Evolutionary conservation across 2,113 vertebrate species (phyloP), one percentile per base, ranked within the genome.

Genomic region (Cyanoliseus patagonus): DNA sequence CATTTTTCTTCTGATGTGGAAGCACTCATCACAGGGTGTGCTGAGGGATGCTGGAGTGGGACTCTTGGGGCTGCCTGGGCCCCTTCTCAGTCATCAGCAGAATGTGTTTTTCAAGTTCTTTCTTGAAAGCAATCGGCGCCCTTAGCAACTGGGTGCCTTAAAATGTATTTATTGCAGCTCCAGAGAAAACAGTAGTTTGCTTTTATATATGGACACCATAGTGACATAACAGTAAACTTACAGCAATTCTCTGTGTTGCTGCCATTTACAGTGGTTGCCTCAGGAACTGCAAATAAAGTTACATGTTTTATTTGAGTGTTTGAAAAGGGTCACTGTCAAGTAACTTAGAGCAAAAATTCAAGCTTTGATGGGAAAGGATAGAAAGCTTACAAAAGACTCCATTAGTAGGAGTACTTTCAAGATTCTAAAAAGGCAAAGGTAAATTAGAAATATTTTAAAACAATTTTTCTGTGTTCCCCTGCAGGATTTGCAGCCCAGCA

Each of bases 161-260:
- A 97, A 93, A 93, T 73, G 17, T 96, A 96, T 96, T 96, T 97
- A 95, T 94, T 93, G 8, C 81, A 55, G 83, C 77, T 96, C 92
- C 86, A 94, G 94, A 93, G 88, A 96, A 95, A 96, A 96, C 92
- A 95, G 95, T 92, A 96, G 88, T 94, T 96, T 91, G 92, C 91
- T 95, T 96, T 96, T 94, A 95, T 95, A 91, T 96, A 96, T 94
- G 88, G 91, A 95, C 96, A 94, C 95, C 96, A 96, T 95, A 97
- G 96, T 95, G 96, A 97, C 96, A 96, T 94, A 96, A 97, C 96
- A 97, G 94, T 96, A 97, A 97, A 96, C 94, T 96, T 79, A 93
- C 86, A 94, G 88, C 88, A 91, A 69, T 95, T 82, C 88, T 92
- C 66, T 94, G 91, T 95, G 86, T 95, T 96, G 20, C 88, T 95